Percentiles rank a stretch among this genome's conserved stretches.
These are phyloP conservation scores for Pantherophis alleghaniensis DNA, from an alignment of 2,797 vertebrate species.

Conservation along the genomic window DNA sequence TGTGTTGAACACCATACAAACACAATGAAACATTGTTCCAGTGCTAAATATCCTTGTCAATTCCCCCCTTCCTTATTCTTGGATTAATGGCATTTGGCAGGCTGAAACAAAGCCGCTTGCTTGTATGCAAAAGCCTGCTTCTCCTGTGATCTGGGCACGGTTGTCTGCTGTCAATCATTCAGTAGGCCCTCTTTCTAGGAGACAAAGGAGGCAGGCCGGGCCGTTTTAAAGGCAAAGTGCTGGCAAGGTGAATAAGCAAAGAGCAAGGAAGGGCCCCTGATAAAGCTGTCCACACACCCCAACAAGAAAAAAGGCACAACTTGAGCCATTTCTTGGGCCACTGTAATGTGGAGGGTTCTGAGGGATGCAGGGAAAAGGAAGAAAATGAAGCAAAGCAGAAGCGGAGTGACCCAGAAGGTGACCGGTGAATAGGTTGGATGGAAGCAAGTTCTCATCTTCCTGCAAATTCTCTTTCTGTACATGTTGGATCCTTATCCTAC, in stretches of 20 bases:
- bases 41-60: conserved; percentile 33
- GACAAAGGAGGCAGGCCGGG: not conserved
- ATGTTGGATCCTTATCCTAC: no score
- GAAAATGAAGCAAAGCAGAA: not conserved
- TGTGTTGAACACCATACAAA: conserved; percentile 27
- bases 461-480: not conserved
- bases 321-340: not conserved
- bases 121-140: not conserved
- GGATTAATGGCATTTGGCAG: conserved; percentile 35
- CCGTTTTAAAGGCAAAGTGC: not conserved
- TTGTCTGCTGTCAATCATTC: not conserved
- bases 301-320: not conserved
- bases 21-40: conserved; percentile 29
- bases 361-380: not conserved
- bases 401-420: not conserved
- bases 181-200: not conserved
- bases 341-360: not conserved
- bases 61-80: not conserved
- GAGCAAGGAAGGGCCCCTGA: not conserved
- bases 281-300: no score
- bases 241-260: not conserved
- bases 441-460: not conserved
- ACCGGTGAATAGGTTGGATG: no score
- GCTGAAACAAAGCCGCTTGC: conserved; percentile 16
- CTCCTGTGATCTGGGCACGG: not conserved